Conservation (phyloP, 1,140 invertebrate genomes). For the Bombyx mori region ASM3026992v2 NC_085115.1:4975001-4975500, state of each 20-base stretch:
- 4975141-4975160: slow-evolving; percentile 65
- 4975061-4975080: slow-evolving; percentile 69
- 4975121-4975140: slow-evolving; percentile 69
- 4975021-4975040: slow-evolving; percentile 59
- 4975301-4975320: slow-evolving; percentile 63
- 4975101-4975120: slow-evolving; percentile 66
- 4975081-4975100: slow-evolving; percentile 64
- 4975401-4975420: not conserved
- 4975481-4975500: too few relatives aligned
- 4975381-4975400: slow-evolving; percentile 12
- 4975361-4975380: slow-evolving; percentile 22
- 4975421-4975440: too few relatives aligned
- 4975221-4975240: slow-evolving; percentile 60
- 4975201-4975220: slow-evolving; percentile 41
- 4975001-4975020: slow-evolving; percentile 37
- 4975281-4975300: slow-evolving; percentile 69
- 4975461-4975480: too few relatives aligned
- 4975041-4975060: slow-evolving; percentile 65
- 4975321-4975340: slow-evolving; percentile 64
- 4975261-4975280: slow-evolving; percentile 62
- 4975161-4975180: slow-evolving; percentile 44
- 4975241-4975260: slow-evolving; percentile 64
- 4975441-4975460: too few relatives aligned
- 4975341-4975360: slow-evolving; percentile 54
- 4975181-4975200: slow-evolving; percentile 62